Evolutionary conservation across 2,797 vertebrate genomes (phyloP).

Genomic region (Apogon talboti): DNA sequence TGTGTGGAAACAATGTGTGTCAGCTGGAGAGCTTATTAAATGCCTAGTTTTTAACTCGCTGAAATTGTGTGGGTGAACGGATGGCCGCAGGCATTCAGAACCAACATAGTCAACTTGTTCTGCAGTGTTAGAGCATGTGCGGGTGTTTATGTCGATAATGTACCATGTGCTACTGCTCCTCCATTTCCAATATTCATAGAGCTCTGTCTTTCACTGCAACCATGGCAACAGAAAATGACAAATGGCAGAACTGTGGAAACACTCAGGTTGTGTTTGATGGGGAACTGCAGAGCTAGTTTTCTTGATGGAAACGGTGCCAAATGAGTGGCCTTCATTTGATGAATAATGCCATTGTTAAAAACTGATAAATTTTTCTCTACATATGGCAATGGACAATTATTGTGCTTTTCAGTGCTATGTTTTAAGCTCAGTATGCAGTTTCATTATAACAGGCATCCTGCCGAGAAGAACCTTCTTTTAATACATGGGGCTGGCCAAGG

Average conservation of each 20-base stretch:
- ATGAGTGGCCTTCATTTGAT: constrained; percentile 30
- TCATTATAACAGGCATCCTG: too few relatives aligned
- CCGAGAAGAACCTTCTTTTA: too few relatives aligned
- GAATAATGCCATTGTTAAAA: constrained; percentile 21
- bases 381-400: too few relatives aligned
- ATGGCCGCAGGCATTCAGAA: constrained; percentile 64
- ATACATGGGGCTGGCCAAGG: too few relatives aligned
- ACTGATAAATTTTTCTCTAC: background rate
- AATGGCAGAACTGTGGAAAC: constrained; percentile 75
- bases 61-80: constrained; percentile 64
- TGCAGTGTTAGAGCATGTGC: constrained; percentile 64
- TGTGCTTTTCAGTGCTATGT: too few relatives aligned
- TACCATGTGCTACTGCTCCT: constrained; percentile 72
- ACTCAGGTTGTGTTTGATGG: constrained; percentile 54
- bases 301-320: constrained; percentile 33
- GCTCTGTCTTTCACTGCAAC: constrained; percentile 73
- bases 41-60: constrained; percentile 59
- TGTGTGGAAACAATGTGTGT: constrained; percentile 54
- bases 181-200: constrained; percentile 76
- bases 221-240: constrained; percentile 81
- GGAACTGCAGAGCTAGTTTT: constrained; percentile 49
- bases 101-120: constrained; percentile 58
- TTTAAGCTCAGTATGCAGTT: too few relatives aligned
- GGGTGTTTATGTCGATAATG: constrained; percentile 73
- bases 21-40: constrained; percentile 68